These are phyloP conservation scores for Epinotia brunnichana DNA, from an alignment of 2,888 invertebrate species.

Conservation along the genomic window DNA sequence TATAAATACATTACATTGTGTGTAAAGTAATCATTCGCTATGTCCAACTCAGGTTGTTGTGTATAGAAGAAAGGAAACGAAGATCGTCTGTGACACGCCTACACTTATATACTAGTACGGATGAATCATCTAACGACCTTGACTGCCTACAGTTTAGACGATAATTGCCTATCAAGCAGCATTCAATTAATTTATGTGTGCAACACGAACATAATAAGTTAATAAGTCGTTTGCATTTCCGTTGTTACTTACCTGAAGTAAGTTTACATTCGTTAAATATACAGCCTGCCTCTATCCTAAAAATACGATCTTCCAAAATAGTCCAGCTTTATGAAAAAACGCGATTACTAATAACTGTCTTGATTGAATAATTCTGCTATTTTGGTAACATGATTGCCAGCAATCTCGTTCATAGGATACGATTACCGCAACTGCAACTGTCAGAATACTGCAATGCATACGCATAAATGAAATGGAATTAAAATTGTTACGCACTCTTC, in stretches of 20 bases:
- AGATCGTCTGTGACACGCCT: slow-evolving; percentile 19
- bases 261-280: neutral
- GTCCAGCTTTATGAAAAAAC: neutral
- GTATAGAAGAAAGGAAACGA: slow-evolving; percentile 16
- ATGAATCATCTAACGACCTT: slow-evolving; percentile 38
- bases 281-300: neutral
- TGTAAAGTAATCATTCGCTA: neutral
- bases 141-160: slow-evolving; percentile 26
- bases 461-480: slow-evolving; percentile 7
- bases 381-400: neutral
- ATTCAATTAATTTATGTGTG: slow-evolving; percentile 6
- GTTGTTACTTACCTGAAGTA: no score
- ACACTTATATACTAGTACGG: neutral
- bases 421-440: slow-evolving; percentile 1
- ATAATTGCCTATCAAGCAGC: slow-evolving; percentile 23
- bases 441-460: slow-evolving; percentile 4
- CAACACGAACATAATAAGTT: neutral
- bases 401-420: neutral
- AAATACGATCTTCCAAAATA: neutral
- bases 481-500: slow-evolving; percentile 50
- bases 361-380: neutral
- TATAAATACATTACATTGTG: neutral
- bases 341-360: neutral
- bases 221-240: slow-evolving; percentile 15
- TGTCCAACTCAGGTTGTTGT: neutral